These are phyloP conservation scores for Muscicapa striata DNA, from an alignment of 2,797 vertebrate species.

Conservation along the genomic window DNA sequence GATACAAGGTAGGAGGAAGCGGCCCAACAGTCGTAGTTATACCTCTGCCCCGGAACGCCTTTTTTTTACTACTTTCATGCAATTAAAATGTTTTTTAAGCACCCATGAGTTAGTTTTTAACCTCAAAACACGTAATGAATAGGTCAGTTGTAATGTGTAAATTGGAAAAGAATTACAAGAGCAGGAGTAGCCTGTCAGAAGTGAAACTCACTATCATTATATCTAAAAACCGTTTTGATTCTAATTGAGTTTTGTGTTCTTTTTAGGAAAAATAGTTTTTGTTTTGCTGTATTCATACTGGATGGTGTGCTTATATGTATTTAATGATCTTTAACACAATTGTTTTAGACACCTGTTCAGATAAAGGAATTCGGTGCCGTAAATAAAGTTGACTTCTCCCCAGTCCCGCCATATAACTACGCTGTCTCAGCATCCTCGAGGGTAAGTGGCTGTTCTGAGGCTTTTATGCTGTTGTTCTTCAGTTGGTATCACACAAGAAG, in stretches of 20 bases:
- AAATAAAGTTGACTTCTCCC: slow-evolving; percentile 90
- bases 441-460: slow-evolving; percentile 74
- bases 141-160: fast-evolving
- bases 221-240: fast-evolving
- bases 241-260: too few relatives aligned
- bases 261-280: fast-evolving
- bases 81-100: fast-evolving
- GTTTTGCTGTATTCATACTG: background rate
- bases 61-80: fast-evolving
- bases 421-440: slow-evolving; percentile 94
- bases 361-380: slow-evolving; percentile 95
- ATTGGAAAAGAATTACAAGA: fast-evolving
- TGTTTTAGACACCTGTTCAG: slow-evolving; percentile 85
- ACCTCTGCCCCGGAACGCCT: fast-evolving
- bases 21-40: fast-evolving
- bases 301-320: fast-evolving
- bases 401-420: slow-evolving; percentile 87
- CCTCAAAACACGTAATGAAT: fast-evolving
- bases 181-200: background rate
- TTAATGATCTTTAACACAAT: background rate
- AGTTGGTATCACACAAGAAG: fast-evolving
- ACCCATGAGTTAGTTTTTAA: fast-evolving
- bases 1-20: slow-evolving; percentile 83
- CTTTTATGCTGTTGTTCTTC: fast-evolving
- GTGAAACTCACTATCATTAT: fast-evolving